Evolutionary conservation across 2,797 vertebrate species (phyloP).

Genomic region (Characodon lateralis): DNA sequence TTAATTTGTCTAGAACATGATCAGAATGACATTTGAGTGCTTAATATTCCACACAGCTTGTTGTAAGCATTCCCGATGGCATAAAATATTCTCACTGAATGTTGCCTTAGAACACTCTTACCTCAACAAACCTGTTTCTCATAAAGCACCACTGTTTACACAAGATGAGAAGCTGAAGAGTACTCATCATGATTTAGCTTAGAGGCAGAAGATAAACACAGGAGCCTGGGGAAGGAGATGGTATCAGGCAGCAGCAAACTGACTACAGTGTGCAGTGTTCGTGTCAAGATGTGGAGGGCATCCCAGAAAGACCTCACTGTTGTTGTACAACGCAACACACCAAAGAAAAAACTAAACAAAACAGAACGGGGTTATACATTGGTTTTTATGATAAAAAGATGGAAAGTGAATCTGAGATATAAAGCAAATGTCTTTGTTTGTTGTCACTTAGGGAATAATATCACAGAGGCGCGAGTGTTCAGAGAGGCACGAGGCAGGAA

Average conservation of each 20-base stretch:
- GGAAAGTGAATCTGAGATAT: background rate
- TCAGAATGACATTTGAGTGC: background rate
- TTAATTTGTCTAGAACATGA: background rate
- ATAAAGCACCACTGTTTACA: constrained; percentile 69
- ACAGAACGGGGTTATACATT: background rate
- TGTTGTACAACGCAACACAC: constrained; percentile 4
- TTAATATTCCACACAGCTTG: background rate
- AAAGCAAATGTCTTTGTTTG: background rate
- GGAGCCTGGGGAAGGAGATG: constrained; percentile 39
- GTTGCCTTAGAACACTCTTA: constrained; percentile 1
- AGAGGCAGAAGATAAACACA: constrained; percentile 58
- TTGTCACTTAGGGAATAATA: constrained; percentile 86
- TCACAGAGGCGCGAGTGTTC: constrained; percentile 95
- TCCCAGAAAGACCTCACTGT: constrained; percentile 17
- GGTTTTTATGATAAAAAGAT: background rate
- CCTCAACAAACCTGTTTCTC: constrained; percentile 64
- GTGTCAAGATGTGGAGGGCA: constrained; percentile 30
- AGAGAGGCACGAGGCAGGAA: constrained; percentile 92
- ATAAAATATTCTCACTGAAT: background rate
- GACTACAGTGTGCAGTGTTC: constrained; percentile 24
- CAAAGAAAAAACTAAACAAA: constrained; percentile 2
- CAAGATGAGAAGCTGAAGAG: constrained; percentile 36
- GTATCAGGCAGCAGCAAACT: constrained; percentile 36
- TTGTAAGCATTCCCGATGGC: background rate
- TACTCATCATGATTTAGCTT: constrained; percentile 57